Conservation (phyloP, 2,888 invertebrate genomes). For the Cheilosia pagana region DNA sequence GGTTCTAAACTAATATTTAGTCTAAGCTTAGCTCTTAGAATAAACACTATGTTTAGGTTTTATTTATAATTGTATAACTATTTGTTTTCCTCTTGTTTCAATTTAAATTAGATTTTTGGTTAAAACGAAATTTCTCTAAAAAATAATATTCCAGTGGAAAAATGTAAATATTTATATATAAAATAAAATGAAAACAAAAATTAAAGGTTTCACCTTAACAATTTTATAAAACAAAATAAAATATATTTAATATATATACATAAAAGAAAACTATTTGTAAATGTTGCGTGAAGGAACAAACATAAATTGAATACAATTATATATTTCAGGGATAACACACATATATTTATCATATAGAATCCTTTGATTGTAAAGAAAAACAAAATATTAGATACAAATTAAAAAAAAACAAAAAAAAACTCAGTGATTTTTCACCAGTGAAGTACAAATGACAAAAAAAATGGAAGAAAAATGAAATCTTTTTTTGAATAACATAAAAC, state of each 20-base stretch:
- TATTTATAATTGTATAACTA: slow-evolving; percentile 24
- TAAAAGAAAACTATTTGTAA: slow-evolving; percentile 63
- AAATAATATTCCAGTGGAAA: slow-evolving; percentile 79
- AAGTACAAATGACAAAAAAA: slow-evolving; percentile 83
- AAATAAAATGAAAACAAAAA: slow-evolving; percentile 49
- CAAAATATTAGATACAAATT: slow-evolving; percentile 67
- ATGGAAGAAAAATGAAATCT: slow-evolving; percentile 66
- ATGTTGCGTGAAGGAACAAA: slow-evolving; percentile 69
- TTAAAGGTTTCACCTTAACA: slow-evolving; percentile 75
- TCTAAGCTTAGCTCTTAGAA: slow-evolving; percentile 38
- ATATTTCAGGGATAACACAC: slow-evolving; percentile 70
- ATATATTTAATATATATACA: slow-evolving; percentile 69
- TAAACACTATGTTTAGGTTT: slow-evolving; percentile 25
- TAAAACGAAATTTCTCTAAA: slow-evolving; percentile 80
- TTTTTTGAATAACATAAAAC: slow-evolving; percentile 65
- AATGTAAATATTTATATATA: slow-evolving; percentile 56
- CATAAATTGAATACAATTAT: slow-evolving; percentile 45
- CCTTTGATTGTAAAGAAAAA: slow-evolving; percentile 66
- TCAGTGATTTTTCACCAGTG: slow-evolving; percentile 84
- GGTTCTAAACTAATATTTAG: slow-evolving; percentile 48
- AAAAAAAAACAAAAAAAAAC: slow-evolving; percentile 78
- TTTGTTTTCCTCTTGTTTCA: slow-evolving; percentile 8
- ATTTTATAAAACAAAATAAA: slow-evolving; percentile 57
- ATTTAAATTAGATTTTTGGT: slow-evolving; percentile 28
- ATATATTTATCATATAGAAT: slow-evolving; percentile 71